Percentiles rank a stretch among this genome's conserved stretches.
phyloP scores from a whole-genome alignment of 2,113 vertebrate species.

The Ploceus nigricollis region DNA sequence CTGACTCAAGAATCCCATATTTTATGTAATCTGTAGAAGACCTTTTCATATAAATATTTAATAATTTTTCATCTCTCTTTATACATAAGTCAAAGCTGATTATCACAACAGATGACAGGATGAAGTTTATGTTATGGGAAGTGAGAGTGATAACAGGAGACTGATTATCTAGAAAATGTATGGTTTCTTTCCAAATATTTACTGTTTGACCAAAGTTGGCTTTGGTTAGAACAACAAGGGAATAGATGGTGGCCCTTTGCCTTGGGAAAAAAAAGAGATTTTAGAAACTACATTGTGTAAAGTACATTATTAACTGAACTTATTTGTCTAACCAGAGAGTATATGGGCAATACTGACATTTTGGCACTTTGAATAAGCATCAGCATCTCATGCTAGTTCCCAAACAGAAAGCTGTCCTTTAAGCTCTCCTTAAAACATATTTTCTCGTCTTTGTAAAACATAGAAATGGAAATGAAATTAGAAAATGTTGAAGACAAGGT shows the following conservation, averaged over 20 bases:
- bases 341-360: background rate
- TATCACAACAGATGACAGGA: background rate
- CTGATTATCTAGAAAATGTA: background rate
- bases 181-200: background rate
- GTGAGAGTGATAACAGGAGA: background rate
- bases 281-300: background rate
- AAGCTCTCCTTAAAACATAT: background rate
- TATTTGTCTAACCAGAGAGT: background rate
- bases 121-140: background rate
- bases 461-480: background rate
- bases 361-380: background rate
- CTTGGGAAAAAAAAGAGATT: background rate
- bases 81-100: background rate
- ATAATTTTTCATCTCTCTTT: background rate
- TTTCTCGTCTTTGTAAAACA: background rate
- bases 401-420: background rate
- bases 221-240: background rate
- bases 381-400: background rate
- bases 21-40: background rate
- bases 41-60: background rate
- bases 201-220: background rate
- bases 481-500: background rate
- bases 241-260: background rate
- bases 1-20: background rate
- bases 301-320: background rate